Conservation (phyloP, 2,113 vertebrate species). For the Syngnathus floridae region DNA sequence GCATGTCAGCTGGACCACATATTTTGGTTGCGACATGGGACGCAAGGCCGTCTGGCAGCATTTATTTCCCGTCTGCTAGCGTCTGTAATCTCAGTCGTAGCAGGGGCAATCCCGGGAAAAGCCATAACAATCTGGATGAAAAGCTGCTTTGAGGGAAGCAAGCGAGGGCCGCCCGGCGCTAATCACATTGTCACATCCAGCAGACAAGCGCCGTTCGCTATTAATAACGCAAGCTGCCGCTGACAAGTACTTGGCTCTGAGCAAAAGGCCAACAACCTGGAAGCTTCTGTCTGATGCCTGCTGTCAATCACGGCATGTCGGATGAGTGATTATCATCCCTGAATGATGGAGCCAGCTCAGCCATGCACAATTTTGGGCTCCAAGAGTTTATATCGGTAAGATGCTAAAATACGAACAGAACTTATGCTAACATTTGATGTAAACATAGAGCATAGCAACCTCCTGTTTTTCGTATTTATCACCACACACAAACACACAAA, state of each 20-base stretch:
- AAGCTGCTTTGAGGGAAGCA: conserved; percentile 4
- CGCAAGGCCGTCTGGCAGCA: background rate
- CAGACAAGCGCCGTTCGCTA: background rate
- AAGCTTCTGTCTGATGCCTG: background rate
- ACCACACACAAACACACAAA: too few relatives aligned
- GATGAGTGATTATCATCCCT: background rate
- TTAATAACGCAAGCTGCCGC: conserved; percentile 1
- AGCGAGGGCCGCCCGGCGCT: background rate
- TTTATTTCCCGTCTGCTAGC: conserved; percentile 4
- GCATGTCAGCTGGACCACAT: background rate
- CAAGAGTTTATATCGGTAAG: background rate
- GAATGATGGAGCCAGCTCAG: background rate
- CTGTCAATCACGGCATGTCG: background rate
- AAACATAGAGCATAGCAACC: too few relatives aligned
- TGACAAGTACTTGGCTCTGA: background rate
- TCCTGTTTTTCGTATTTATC: too few relatives aligned
- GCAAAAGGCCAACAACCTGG: background rate
- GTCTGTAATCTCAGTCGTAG: conserved; percentile 3
- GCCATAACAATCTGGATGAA: conserved; percentile 2
- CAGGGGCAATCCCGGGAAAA: background rate
- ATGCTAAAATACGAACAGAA: too few relatives aligned
- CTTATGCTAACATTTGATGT: background rate
- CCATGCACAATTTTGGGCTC: background rate
- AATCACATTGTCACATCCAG: conserved; percentile 1
- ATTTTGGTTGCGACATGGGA: background rate